A percentile compares a stretch with the other conserved stretches of the same genome.
phyloP scores from a whole-genome alignment of 2,113 vertebrate species.

The Eublepharis macularius region DNA sequence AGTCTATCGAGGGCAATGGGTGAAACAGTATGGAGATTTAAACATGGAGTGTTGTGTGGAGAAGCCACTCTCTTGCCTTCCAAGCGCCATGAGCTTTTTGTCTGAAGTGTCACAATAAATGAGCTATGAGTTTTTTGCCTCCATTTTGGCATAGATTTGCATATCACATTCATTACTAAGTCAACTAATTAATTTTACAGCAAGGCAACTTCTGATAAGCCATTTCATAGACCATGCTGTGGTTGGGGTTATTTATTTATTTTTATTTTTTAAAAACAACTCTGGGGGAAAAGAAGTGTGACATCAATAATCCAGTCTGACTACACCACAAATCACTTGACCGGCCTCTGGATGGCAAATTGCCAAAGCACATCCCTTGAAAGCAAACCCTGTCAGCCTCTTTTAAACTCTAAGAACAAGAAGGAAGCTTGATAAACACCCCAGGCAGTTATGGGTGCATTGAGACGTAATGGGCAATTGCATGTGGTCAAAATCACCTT shows the following conservation, averaged over 20 bases:
- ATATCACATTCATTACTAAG: not conserved
- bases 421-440: not conserved
- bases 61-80: not conserved
- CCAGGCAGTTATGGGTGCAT: not conserved
- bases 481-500: not conserved
- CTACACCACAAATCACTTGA: conserved; percentile 8
- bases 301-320: conserved; percentile 7
- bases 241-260: not conserved
- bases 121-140: not conserved
- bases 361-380: not conserved
- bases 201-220: not conserved
- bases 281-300: conserved; percentile 4
- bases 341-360: conserved; percentile 26
- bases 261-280: not conserved
- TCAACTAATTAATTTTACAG: not conserved
- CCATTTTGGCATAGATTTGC: conserved; percentile 5
- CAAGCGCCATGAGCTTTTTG: conserved; percentile 6
- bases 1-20: not conserved
- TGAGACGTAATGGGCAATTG: not conserved
- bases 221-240: not conserved
- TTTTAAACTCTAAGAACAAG: conserved; percentile 30
- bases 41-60: not conserved
- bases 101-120: not conserved
- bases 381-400: conserved; percentile 13
- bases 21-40: not conserved